These are phyloP conservation scores for Scatophagus argus DNA, from an alignment of 2,113 vertebrate species.

Conservation along the genomic window DNA sequence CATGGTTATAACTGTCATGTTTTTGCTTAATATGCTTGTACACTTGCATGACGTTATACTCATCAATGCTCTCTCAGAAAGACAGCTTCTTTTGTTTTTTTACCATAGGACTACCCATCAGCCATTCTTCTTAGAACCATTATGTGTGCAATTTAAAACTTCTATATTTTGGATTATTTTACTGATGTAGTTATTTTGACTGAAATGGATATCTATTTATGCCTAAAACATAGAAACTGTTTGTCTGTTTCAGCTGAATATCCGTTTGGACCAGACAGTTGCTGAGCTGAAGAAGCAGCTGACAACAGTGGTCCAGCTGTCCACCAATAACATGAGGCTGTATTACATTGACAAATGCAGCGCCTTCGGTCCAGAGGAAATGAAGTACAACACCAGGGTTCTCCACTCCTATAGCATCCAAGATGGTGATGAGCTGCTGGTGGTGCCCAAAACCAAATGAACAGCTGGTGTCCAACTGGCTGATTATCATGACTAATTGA, in stretches of 20 bases:
- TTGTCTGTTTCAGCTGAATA: slow-evolving; percentile 71
- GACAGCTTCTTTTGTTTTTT: neutral
- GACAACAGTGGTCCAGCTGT: slow-evolving; percentile 90
- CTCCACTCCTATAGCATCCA: slow-evolving; percentile 96
- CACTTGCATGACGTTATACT: no score
- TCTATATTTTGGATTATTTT: neutral
- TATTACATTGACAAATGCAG: slow-evolving; percentile 92
- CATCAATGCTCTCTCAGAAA: no score
- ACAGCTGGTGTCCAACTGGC: slow-evolving; percentile 10
- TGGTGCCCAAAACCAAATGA: slow-evolving; percentile 95
- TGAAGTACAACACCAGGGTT: slow-evolving; percentile 92
- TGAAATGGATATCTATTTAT: neutral
- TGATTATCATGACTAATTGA: slow-evolving; percentile 12
- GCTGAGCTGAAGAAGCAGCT: slow-evolving; percentile 95
- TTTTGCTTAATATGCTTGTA: no score
- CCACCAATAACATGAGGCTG: slow-evolving; percentile 93
- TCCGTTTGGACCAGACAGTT: slow-evolving; percentile 97
- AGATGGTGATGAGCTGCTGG: slow-evolving; percentile 94
- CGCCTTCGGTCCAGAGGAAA: slow-evolving; percentile 94
- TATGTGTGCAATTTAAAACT: neutral
- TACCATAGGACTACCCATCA: neutral
- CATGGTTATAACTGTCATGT: no score
- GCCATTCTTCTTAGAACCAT: neutral
- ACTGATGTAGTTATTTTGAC: neutral
- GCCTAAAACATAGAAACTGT: neutral